Evolutionary conservation across 1,140 invertebrate genomes (phyloP).

Genomic region (Ostrea edulis): DNA sequence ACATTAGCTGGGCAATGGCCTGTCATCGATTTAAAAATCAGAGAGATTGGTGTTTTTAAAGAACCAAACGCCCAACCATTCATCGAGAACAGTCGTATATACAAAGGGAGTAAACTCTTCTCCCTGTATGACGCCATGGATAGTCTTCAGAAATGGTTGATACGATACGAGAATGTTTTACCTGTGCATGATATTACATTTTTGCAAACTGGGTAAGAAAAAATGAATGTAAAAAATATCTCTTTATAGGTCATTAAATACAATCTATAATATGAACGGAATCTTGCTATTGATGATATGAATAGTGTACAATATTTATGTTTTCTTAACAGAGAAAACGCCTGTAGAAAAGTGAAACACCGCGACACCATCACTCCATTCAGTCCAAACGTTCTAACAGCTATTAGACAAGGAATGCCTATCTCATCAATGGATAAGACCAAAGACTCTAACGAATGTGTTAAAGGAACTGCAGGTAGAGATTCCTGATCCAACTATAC

Average conservation of each 20-base stretch:
- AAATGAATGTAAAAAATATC: too few species aligned
- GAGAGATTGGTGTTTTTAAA: slow-evolving; percentile 67
- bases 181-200: slow-evolving; percentile 68
- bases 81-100: slow-evolving; percentile 68
- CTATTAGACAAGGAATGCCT: slow-evolving; percentile 51
- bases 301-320: neutral
- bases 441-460: slow-evolving; percentile 56
- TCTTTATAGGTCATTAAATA: too few species aligned
- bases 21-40: slow-evolving; percentile 67
- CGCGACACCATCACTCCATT: slow-evolving; percentile 52
- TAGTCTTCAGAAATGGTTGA: slow-evolving; percentile 68
- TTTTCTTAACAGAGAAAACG: slow-evolving; percentile 54
- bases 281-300: too few species aligned
- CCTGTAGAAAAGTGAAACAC: slow-evolving; percentile 53
- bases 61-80: slow-evolving; percentile 69
- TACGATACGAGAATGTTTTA: slow-evolving; percentile 67
- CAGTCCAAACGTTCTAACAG: slow-evolving; percentile 49
- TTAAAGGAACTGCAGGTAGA: slow-evolving; percentile 57
- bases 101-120: slow-evolving; percentile 62
- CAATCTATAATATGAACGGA: too few species aligned
- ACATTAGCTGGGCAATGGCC: slow-evolving; percentile 64
- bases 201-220: slow-evolving; percentile 68
- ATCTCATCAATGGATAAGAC: slow-evolving; percentile 38
- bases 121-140: slow-evolving; percentile 70
- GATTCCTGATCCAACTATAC: neutral